Base-by-base conservation (phyloP, 2,888 invertebrate genomes). In the Caenorhabditis drosophilae region DNA sequence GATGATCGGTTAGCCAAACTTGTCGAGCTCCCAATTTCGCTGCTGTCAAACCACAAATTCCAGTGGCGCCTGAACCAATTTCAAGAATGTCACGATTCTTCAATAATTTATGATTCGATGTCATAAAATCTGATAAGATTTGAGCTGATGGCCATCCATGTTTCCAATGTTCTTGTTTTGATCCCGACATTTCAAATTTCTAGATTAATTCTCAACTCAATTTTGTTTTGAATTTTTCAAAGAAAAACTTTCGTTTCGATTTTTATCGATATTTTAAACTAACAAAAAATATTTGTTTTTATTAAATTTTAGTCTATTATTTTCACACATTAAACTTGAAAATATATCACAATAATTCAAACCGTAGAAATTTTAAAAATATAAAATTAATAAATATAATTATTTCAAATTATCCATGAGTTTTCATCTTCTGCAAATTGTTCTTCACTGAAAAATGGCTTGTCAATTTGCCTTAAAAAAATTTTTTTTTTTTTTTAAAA, bases 1-100 rank as follows among this genome's bases (percentile, higher is more conserved):
- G 57, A 55, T 73, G 64, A 47, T 79, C 79, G 3, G 79, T 80
- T 44, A 77, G 42, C 35, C 51, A 64, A 1, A 79, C 79, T 20
- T 36, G 45, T 18, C 44, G 23, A 1, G 79, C 80, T 26, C 71
- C 78, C 23, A 69, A 48, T 20, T 64, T 69, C 15, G 74, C 68
- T n/a, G 71, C 69, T n/a, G 69, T 56, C 40, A 80, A 35, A 12
- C 76, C 74, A 25, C 59, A 60, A 6, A 79, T 58, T 25, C 78
- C 77, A 2, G 74, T 71, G 7, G 68, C 68, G n/a, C 79, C 79
- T 1, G 77, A 64, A 2, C 79, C 79, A 23, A 79, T 53, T 46
- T 79, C 79, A n/a, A 79, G 52, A 23, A 73, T 50, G 1, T 20
- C 27, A 34, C 54, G 52, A 3, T 55, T 67, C n/a, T 46, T 18